These are phyloP conservation scores for Nymphalis io DNA, from an alignment of 1,140 invertebrate genomes.

Conservation along the genomic window DNA sequence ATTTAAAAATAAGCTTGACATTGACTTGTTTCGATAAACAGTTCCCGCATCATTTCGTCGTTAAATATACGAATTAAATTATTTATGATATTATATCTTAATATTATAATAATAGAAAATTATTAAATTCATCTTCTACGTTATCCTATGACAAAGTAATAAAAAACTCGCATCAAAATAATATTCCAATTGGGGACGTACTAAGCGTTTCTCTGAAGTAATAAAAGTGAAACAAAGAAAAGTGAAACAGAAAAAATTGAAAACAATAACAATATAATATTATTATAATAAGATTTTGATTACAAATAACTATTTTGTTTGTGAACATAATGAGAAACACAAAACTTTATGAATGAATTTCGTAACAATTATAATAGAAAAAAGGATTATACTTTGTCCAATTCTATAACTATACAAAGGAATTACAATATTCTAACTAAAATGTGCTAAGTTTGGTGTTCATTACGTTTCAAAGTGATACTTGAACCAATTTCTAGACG, in stretches of 20 bases:
- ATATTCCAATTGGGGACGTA: conserved; percentile 1
- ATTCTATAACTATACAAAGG: neutral
- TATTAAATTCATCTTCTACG: neutral
- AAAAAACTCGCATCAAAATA: neutral
- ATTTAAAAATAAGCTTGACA: too few relatives aligned
- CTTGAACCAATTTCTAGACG: conserved; percentile 14
- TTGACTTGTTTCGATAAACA: too few relatives aligned
- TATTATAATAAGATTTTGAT: conserved; percentile 1
- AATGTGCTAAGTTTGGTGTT: conserved; percentile 19
- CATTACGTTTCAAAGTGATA: conserved; percentile 14
- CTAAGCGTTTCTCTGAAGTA: neutral
- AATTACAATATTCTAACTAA: conserved; percentile 23
- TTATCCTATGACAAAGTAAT: neutral
- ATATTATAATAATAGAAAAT: neutral
- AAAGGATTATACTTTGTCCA: too few relatives aligned
- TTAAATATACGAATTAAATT: neutral
- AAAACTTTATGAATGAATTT: too few relatives aligned
- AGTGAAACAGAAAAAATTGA: neutral
- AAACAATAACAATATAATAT: neutral
- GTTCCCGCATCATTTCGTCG: too few relatives aligned
- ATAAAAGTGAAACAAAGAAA: neutral
- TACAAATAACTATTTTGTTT: neutral
- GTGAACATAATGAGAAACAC: too few relatives aligned
- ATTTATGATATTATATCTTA: neutral
- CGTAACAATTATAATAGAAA: too few relatives aligned